Evolutionary conservation across 1,140 invertebrate species (phyloP).

Genomic region (Halictus rubicundus): DNA sequence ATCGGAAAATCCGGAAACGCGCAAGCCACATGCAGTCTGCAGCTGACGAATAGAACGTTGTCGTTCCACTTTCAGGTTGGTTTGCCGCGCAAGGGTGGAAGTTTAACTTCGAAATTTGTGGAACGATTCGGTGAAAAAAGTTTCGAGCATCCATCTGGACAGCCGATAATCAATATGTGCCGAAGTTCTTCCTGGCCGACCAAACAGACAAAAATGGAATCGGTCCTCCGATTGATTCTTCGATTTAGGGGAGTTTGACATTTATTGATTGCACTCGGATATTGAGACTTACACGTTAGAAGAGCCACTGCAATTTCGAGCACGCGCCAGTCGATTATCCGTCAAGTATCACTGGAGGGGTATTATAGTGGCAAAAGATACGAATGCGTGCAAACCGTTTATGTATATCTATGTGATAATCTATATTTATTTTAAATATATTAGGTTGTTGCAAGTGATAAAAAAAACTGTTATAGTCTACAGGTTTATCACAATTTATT

Average conservation of each 20-base stretch:
- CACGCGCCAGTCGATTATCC: not conserved
- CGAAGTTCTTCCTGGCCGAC: slow-evolving; percentile 30
- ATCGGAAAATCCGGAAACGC: not conserved
- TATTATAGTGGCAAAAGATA: slow-evolving; percentile 2
- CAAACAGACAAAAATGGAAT: slow-evolving; percentile 33
- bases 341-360: no score
- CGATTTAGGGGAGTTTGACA: slow-evolving; percentile 8
- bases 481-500: no score
- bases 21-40: slow-evolving; percentile 9
- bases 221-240: slow-evolving; percentile 54
- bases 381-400: no score
- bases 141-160: slow-evolving; percentile 54
- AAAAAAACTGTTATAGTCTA: no score
- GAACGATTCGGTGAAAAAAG: slow-evolving; percentile 43
- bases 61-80: slow-evolving; percentile 48
- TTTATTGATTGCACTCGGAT: slow-evolving; percentile 20
- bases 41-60: slow-evolving; percentile 43
- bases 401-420: no score
- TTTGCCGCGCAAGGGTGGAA: slow-evolving; percentile 14
- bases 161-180: slow-evolving; percentile 59
- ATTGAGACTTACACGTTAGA: slow-evolving; percentile 6
- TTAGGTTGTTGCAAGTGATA: no score
- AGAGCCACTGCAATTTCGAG: slow-evolving; percentile 6
- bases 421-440: no score
- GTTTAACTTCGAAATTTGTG: slow-evolving; percentile 59